Evolutionary conservation across 2,888 invertebrate genomes (phyloP).

Genomic region (Acleris cristana): DNA sequence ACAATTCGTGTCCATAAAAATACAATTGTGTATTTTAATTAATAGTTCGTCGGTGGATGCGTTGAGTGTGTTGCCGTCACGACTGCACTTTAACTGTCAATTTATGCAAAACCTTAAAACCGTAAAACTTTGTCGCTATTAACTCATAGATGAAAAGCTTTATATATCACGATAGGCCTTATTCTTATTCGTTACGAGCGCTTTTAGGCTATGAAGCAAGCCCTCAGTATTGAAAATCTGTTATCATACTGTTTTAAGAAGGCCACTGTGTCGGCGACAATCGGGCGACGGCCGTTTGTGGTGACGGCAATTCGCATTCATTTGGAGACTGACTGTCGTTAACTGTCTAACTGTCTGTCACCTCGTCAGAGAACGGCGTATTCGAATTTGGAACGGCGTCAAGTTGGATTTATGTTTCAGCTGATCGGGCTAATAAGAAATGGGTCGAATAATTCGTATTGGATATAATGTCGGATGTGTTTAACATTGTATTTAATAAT

Average conservation of each 20-base stretch:
- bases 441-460: neutral
- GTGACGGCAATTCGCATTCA: conserved; percentile 75
- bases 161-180: no score
- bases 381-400: conserved; percentile 4
- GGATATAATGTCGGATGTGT: neutral
- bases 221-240: neutral
- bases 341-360: conserved; percentile 23
- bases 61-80: no score
- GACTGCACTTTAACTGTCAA: no score
- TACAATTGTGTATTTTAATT: no score
- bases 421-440: conserved; percentile 1
- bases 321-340: conserved; percentile 45
- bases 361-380: conserved; percentile 15
- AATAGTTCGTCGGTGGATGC: no score
- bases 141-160: no score
- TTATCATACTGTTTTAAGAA: conserved; percentile 11
- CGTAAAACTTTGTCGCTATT: no score
- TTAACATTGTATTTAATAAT: no score
- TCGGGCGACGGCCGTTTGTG: conserved; percentile 74
- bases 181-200: no score
- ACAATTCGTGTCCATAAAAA: no score
- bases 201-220: no score
- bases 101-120: no score
- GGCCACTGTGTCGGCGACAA: conserved; percentile 68
- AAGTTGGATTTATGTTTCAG: neutral